Evolutionary conservation across 2,888 invertebrate species (phyloP), one percentile per base, ranked within the genome.

Genomic region (Mesorhabditis sp.): DNA sequence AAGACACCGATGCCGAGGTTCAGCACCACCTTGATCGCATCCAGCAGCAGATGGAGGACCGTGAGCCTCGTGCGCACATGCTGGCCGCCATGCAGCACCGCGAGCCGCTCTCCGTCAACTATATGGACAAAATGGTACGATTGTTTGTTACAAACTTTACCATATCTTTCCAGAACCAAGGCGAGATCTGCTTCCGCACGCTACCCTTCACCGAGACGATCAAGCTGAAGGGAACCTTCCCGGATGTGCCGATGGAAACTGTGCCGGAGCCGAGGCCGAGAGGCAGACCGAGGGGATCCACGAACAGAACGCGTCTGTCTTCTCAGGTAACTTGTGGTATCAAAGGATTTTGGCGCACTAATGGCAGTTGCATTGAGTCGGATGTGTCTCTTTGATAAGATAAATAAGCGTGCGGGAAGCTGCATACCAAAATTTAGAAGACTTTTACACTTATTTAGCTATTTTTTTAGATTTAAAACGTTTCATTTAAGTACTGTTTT

Each of bases 81-180:
- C 7, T 50, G 58, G 28, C 28, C 28, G 28, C 28, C 28, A n/a
- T 50, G 7, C 58, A 50, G n/a, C 58, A 50, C 58, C 58, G 58
- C 7, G 58, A 50, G n/a, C 58, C 58, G n/a, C n/a, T 50, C 10
- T 0, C 58, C 10, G n/a, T 1, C n/a, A 50, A n/a, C n/a, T 50
- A 50, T 50, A 50, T 50, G 58, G n/a, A n/a, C 58, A 50, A 50
- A 50, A 13, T 50, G 58, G 58, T 50, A 50, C 58, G n/a, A n/a
- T 50, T 50, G 2, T 50, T 50, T 2, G 2, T 28, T 28, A 28
- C 1, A 28, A 28, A 28, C 28, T 28, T 28, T 28, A 28, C 2
- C 28, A 1, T 28, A 2, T 1, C 28, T 50, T 50, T 50, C 6
- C 2, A 50, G 58, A 50, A 50, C n/a, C 10, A 50, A 13, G 58